phyloP scores from a whole-genome alignment of 2,797 vertebrate species.

The Acomys russatus region DNA sequence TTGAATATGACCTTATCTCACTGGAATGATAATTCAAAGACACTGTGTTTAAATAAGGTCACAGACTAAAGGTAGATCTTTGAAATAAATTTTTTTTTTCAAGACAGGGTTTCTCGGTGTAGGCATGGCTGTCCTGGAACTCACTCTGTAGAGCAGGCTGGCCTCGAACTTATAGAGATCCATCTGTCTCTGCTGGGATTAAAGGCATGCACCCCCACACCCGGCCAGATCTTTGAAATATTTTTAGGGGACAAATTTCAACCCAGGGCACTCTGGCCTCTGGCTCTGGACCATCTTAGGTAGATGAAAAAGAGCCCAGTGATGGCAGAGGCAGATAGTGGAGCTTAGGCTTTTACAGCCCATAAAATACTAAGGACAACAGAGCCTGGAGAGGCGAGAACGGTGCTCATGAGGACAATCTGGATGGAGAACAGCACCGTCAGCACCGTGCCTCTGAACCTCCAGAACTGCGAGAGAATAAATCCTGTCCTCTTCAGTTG shows the following conservation, averaged over 20 bases:
- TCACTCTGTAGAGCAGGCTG: no score
- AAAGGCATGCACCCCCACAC: no score
- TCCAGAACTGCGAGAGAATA: not conserved
- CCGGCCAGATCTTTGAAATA: not conserved
- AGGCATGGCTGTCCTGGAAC: no score
- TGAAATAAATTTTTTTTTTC: not conserved
- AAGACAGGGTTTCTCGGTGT: no score
- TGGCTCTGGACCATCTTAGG: not conserved
- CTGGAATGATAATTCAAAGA: conserved; percentile 25
- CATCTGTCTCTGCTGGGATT: no score
- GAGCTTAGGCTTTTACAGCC: not conserved
- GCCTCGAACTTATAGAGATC: no score
- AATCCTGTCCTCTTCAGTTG: conserved; percentile 8
- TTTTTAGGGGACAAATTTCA: not conserved
- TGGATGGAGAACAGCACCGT: not conserved
- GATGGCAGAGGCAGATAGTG: not conserved
- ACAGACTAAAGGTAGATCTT: not conserved
- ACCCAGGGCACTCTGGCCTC: not conserved
- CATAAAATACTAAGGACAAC: not conserved
- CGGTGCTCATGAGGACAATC: not conserved
- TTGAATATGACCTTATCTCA: conserved; percentile 7
- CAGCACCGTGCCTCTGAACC: not conserved
- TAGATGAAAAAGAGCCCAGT: not conserved
- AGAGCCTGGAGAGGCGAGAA: not conserved
- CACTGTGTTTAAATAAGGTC: conserved; percentile 19